Evolutionary conservation across 23 tunicate genomes (phyloP).

Genomic region (Clavelina lepadiformis): DNA sequence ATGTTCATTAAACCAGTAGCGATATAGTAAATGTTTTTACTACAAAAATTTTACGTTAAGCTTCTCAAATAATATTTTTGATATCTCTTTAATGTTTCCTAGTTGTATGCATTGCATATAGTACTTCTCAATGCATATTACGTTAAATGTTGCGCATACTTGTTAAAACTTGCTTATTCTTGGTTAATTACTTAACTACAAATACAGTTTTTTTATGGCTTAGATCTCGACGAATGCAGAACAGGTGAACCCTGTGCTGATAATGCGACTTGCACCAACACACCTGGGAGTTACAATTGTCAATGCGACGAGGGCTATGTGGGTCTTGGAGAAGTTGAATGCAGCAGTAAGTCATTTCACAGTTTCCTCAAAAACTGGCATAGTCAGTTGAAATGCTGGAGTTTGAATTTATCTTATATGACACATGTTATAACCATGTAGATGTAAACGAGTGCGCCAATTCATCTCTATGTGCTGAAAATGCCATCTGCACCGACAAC

Average conservation of each 20-base stretch:
- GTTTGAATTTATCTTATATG: background rate
- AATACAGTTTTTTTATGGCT: too few species aligned
- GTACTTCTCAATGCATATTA: too few species aligned
- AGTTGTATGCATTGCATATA: too few species aligned
- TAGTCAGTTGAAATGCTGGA: background rate
- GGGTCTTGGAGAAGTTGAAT: conserved; percentile 19
- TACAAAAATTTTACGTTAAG: too few species aligned
- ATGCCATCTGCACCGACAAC: background rate
- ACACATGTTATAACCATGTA: background rate
- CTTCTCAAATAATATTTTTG: too few species aligned
- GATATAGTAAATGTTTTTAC: background rate
- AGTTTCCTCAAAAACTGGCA: background rate
- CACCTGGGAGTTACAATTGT: conserved; percentile 12
- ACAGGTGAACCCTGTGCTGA: conserved; percentile 19
- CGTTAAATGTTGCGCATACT: too few species aligned
- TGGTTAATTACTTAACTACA: too few species aligned
- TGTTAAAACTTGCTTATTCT: too few species aligned
- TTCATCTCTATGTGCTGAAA: background rate
- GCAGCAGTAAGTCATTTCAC: conserved; percentile 4
- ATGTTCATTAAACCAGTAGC: background rate
- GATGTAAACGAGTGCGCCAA: conserved; percentile 11
- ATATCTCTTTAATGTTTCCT: too few species aligned
- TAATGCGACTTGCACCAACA: conserved; percentile 20
- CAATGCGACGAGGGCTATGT: conserved; percentile 14
- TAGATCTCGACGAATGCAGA: conserved; percentile 20